Base-by-base conservation (phyloP, 2,888 invertebrate genomes). In the Chouioia cunea region DNA sequence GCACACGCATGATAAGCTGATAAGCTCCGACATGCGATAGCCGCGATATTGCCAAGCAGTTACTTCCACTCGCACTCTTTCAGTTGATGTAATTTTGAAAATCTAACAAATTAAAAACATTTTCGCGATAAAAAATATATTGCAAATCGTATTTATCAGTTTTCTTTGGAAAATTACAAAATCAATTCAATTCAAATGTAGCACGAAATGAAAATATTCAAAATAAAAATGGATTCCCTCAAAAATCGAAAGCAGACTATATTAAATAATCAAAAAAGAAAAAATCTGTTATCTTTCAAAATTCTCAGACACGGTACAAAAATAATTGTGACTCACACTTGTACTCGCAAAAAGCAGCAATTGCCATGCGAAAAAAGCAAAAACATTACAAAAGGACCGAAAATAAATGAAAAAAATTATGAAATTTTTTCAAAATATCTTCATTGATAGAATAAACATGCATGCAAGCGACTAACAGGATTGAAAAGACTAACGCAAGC, bases 391-490 rank as follows among this genome's bases (percentile, higher is more conserved):
- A 27, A 8, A 63, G 44, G 48, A 68, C 27, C 23, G 36, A 57
- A 53, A 44, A 20, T n/a, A 20, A 2, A 27, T 22, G 20, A 15
- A 36, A 36, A n/a, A 14, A 65, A 36, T 12, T 14, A 52, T 43
- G 23, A 59, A 43, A 57, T 20, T 56, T 44, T 54, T 54, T 2
- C 54, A 4, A 18, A 27, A 10, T 56, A 23, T 50, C 18, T 67
- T 36, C 56, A 47, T 23, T 44, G 12, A 36, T 36, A 36, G 36
- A 36, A 10, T 36, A 36, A 36, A 20, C 83, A 81, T 82, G 83
- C 83, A 81, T 82, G 83, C 83, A 77, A 79, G 77, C 77, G 78
- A 74, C 76, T 76, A 77, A 76, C 76, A 78, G 67, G 62, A 66
- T 53, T 22, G 16, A 58, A 53, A 53, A 53, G 23, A 53, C n/a